Evolutionary conservation across 2,797 vertebrate genomes (phyloP), one percentile per base, ranked within the genome.

Genomic region (Merluccius polli): DNA sequence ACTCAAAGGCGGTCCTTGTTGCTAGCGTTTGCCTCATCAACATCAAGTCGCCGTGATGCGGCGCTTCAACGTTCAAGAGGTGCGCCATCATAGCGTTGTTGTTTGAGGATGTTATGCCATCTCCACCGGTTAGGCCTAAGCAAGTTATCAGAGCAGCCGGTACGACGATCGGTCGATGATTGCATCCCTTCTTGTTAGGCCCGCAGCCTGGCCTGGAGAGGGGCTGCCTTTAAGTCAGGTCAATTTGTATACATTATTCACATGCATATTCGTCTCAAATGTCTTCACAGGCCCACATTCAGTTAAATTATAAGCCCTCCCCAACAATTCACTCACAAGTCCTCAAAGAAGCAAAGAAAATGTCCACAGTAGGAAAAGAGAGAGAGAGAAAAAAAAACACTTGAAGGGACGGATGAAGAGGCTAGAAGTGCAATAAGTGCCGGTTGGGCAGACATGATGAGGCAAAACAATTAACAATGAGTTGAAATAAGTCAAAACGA

Each of bases 401-500:
- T 63, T 10, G 52, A 63, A 63, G 52, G 21, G 52, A 63, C 9
- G n/a, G 52, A 9, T 63, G 52, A 11, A 63, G 52, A 63, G 52
- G 9, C 52, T 63, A 10, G 52, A n/a, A 63, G 52, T 24, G 52
- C 21, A 63, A 63, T 63, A 63, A 63, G 52, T 63, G 52, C 52
- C n/a, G 52, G 52, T 63, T 63, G 52, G 52, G 52, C 52, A 63
- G 21, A 63, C 52, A 63, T 63, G 27, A 63, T 63, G 27, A 63
- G n/a, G n/a, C 52, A 63, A 63, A 63, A 63, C 52, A 63, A 63
- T 63, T 63, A 63, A 11, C n/a, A 63, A 63, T 24, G 52, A 63
- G n/a, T 10, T 63, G 52, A 75, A 30, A 44, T 72, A 72, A 41
- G 71, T 41, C 15, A 72, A 41, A 12, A 72, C 32, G 33, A 36